Base-by-base conservation (phyloP, 2,888 invertebrate genomes). In the Drosophila nr. perissopoda region DNA sequence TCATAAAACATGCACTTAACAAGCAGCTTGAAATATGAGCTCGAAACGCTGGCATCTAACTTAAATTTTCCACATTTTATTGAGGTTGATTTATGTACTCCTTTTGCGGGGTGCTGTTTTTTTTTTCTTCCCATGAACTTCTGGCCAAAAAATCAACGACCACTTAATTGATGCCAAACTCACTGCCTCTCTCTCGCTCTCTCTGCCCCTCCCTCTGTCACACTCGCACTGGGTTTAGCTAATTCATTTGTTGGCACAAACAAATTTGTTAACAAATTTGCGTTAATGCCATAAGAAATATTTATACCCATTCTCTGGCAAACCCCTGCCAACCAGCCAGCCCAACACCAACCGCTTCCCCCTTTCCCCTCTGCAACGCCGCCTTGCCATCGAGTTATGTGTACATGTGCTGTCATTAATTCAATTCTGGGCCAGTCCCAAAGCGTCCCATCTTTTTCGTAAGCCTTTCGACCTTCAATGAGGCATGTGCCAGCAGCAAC, bases 1-100 rank as follows among this genome's bases (percentile, higher is more conserved):
- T 88, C 89, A 88, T 88, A 90, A 88, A 88, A 88, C 87, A 90
- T 90, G 91, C 90, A 88, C 91, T 88, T 88, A 90, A 90, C 89
- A 90, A 90, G 88, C 91, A 77, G 80, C 87, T 80, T 89, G 91
- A 88, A 88, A 90, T 88, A 88, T 88, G 87, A 89, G 78, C 73
- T 83, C 64, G 33, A 60, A 63, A 48, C 25, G 58, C 68, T 58
- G 57, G 71, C 79, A 66, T 76, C 61, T 73, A 90, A 86, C 88
- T 88, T 86, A 70, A 88, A 90, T 90, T 84, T 85, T 74, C 29
- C 66, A 73, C 88, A 89, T 85, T 85, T 82, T 88, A 88, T 82
- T 88, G 82, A 72, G 61, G 70, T 78, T 78, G 83, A 88, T 90
- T 90, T 90, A 86, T 85, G 42, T 63, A 78, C 65, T 77, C 56